Base-by-base conservation (phyloP, 2,888 invertebrate genomes). In the Dynastes maya region DNA sequence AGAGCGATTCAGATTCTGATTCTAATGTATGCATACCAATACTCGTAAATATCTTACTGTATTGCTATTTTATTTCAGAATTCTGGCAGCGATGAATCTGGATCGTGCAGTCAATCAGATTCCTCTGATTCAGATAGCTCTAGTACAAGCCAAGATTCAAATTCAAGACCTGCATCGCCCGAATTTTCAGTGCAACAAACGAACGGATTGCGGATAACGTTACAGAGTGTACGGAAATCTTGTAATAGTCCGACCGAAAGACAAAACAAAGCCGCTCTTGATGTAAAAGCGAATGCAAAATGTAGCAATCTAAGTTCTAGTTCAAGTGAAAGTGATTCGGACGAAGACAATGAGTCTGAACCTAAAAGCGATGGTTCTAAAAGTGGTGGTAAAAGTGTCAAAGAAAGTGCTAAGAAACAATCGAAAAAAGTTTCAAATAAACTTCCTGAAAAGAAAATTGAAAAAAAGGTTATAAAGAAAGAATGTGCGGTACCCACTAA, bases 111-210 rank as follows among this genome's bases (percentile, higher is more conserved):
- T 80, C 88, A 88, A 80, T 88, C 88, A 32, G 88, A 88, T 78
- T 88, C 89, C 6, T 88, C 89, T 13, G 88, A 88, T 83, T 88
- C 88, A 3, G 88, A 89, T 81, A 88, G 86, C 78, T 89, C 89
- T 13, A 86, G 87, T 65, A 87, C 89, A 49, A 89, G 88, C 80
- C 85, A 86, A 77, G 88, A 85, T 74, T 88, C 89, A 5, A 87
- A 89, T 22, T 86, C 88, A 22, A 82, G 86, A 9, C 87, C 87
- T 76, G 86, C 87, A n/a, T 87, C 88, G 55, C 88, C 88, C 8
- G 92, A 92, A 84, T 92, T 92, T 86, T 92, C 92, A 9, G 92
- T 92, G 45, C 92, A 92, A 2, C 89, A 92, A 86, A 92, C 92
- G 63, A 91, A 92, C 63, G 92, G 92, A 27, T 85, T 92, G 75